Evolutionary conservation across 1,140 invertebrate species (phyloP).

Genomic region (Hylaeus anthracinus): DNA sequence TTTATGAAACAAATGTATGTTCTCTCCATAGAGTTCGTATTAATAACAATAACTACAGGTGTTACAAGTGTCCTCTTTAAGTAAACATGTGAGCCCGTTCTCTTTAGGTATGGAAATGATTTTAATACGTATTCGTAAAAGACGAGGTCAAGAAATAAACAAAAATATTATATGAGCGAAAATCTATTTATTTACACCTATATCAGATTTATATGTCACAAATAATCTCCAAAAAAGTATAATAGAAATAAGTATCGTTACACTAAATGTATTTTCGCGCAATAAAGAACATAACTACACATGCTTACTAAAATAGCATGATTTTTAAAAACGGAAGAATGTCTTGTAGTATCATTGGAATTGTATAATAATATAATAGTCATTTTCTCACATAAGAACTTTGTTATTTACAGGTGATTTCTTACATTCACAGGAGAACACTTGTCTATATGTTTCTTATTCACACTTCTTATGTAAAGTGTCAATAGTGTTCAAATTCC

Average conservation of each 20-base stretch:
- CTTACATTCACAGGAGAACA: constrained; percentile 60
- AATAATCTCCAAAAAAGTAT: constrained; percentile 45
- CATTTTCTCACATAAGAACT: constrained; percentile 60
- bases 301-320: constrained; percentile 45
- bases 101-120: constrained; percentile 16
- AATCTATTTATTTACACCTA: constrained; percentile 52
- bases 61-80: constrained; percentile 60
- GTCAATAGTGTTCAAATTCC: constrained; percentile 60
- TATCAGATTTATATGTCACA: constrained; percentile 45
- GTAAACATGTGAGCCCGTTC: constrained; percentile 53
- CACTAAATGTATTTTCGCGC: constrained; percentile 26
- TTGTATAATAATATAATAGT: constrained; percentile 58
- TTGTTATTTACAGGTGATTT: constrained; percentile 58
- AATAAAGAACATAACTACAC: constrained; percentile 47
- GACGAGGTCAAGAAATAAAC: constrained; percentile 40
- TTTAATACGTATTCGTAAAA: constrained; percentile 33
- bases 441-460: constrained; percentile 51
- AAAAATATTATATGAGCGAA: constrained; percentile 41
- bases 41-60: constrained; percentile 38
- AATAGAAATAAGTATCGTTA: constrained; percentile 44
- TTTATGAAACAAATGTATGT: constrained; percentile 31
- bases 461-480: constrained; percentile 26
- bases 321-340: constrained; percentile 31
- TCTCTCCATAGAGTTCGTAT: constrained; percentile 27
- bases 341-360: constrained; percentile 38